Evolutionary conservation across 2,113 vertebrate species (phyloP).

Genomic region (Caranx melampygus): DNA sequence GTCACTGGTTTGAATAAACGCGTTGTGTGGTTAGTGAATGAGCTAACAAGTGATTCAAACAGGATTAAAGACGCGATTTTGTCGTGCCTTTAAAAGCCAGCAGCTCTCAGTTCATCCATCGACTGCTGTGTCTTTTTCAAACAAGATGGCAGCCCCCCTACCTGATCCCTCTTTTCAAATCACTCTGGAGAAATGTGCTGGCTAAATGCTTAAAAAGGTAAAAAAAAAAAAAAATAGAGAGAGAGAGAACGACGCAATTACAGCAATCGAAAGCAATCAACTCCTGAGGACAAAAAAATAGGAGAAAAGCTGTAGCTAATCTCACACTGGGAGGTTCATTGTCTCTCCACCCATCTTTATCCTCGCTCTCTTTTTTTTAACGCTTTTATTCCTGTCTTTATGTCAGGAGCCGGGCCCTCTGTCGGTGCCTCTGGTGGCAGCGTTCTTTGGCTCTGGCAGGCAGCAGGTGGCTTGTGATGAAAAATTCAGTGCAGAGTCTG

Average conservation of each 20-base stretch:
- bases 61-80: no score
- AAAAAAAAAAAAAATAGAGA: neutral
- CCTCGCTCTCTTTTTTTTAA: conserved; percentile 10
- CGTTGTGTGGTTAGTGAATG: neutral
- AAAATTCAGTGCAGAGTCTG: conserved; percentile 75
- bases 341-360: conserved; percentile 54
- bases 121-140: conserved; percentile 2
- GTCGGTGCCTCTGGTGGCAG: conserved; percentile 64
- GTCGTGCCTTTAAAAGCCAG: neutral
- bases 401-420: conserved; percentile 63
- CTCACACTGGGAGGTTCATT: conserved; percentile 40
- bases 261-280: conserved; percentile 65
- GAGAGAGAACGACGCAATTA: conserved; percentile 45
- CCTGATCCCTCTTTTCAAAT: conserved; percentile 29
- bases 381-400: conserved; percentile 39
- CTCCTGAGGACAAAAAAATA: conserved; percentile 47
- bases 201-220: conserved; percentile 49
- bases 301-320: conserved; percentile 55
- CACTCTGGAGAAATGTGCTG: conserved; percentile 11
- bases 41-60: neutral
- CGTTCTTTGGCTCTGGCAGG: conserved; percentile 69
- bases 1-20: neutral
- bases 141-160: neutral
- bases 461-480: conserved; percentile 81
- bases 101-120: conserved; percentile 5